Conservation (phyloP, 2,113 vertebrate species). For the Brachirus orientalis region DNA sequence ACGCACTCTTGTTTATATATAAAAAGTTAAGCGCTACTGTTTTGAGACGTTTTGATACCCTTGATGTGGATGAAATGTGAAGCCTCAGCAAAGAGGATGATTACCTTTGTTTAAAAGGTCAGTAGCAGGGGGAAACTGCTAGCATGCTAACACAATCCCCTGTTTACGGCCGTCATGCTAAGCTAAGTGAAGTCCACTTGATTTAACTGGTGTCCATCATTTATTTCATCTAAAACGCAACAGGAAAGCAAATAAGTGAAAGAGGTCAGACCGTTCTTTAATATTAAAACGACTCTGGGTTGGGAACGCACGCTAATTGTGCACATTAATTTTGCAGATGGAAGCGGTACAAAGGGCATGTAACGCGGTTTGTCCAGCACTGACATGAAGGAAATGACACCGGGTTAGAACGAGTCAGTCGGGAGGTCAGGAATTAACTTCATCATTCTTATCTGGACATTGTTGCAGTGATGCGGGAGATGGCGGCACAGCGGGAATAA, state of each 20-base stretch:
- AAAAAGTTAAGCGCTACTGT: too few relatives aligned
- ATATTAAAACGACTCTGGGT: background rate
- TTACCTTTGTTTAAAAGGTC: background rate
- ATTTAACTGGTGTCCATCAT: background rate
- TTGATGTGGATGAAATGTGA: background rate
- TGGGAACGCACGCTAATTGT: background rate
- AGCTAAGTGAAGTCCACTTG: background rate
- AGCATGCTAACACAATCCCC: background rate
- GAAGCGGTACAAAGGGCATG: slow-evolving; percentile 7
- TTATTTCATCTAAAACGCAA: background rate
- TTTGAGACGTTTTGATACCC: too few relatives aligned
- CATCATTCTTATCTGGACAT: slow-evolving; percentile 77
- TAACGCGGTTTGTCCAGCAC: slow-evolving; percentile 7
- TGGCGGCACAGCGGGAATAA: slow-evolving; percentile 47
- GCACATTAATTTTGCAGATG: background rate
- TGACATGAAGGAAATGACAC: slow-evolving; percentile 64
- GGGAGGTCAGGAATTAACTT: slow-evolving; percentile 81
- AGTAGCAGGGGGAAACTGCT: background rate
- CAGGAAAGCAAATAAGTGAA: background rate
- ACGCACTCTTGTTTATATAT: too few relatives aligned
- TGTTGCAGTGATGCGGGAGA: slow-evolving; percentile 50
- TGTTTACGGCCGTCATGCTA: background rate
- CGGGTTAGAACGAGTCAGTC: slow-evolving; percentile 64
- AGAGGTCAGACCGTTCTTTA: background rate
- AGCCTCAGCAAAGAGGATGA: background rate